Evolutionary conservation across 2,888 invertebrate species (phyloP), one percentile per base, ranked within the genome.

Genomic region (Sicus ferrugineus): DNA sequence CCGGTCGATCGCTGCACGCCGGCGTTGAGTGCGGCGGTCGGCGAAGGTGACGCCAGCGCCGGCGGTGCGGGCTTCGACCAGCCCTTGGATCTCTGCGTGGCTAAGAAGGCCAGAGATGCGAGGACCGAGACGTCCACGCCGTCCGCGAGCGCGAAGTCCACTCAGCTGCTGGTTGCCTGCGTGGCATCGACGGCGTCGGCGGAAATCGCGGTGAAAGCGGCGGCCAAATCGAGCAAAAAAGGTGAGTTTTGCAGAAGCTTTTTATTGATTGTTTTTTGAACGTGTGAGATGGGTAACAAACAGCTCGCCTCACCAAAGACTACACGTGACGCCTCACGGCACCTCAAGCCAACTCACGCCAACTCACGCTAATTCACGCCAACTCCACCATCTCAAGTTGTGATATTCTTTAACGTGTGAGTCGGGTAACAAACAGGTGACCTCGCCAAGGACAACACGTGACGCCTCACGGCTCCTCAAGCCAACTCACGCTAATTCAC

Each of bases 51-150:
- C 38, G 48, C 30, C 42, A 21, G 64, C 46, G 52, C 67, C 26
- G 21, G 70, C 61, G 52, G 26, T 65, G 73, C 74, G 5, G 72
- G 77, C 19, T 77, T 78, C 52, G 89, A 89, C 75, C 88, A 89
- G 80, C 90, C 89, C 7, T 79, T 90, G 69, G 89, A 90, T 81
- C 81, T 90, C 75, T 88, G 89, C 69, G 88, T 89, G 83, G 87
- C 88, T 71, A 89, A 88, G 77, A 83, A 86, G 69, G 67, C 77
- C 9, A 75, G 80, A 30, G 67, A 81, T 26, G 69, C 70, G 6
- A 66, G 70, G 14, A 34, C 30, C 31, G 23, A 46, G 61, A 31
- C 56, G 3, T 71, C 70, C 71, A 76, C 76, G 50, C 73, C 72
- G 70, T 74, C 75, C 31, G 69, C 21, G 67, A 68, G 77, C 16